Conservation (phyloP, 2,113 vertebrate species). For the Saguinus midas region DNA sequence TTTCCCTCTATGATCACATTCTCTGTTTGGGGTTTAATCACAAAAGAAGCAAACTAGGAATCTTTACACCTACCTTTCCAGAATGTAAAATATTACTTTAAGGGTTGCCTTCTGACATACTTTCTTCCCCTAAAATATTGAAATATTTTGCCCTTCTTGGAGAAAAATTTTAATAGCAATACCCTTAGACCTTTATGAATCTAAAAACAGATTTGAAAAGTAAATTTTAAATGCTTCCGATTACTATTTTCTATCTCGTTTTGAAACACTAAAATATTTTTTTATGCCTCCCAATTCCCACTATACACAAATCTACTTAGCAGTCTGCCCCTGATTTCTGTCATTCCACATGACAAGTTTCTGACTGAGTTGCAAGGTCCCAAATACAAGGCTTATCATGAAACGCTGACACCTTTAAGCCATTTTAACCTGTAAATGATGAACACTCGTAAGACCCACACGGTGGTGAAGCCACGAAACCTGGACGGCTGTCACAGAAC, state of each 20-base stretch:
- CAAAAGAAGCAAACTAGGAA: background rate
- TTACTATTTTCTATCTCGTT: background rate
- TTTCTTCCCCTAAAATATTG: background rate
- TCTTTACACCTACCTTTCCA: conserved; percentile 10
- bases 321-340: conserved; percentile 1
- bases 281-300: background rate
- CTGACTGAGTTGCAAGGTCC: conserved; percentile 81
- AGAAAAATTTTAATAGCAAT: background rate
- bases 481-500: background rate
- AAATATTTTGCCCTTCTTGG: background rate
- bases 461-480: background rate
- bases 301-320: background rate
- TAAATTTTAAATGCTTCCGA: background rate
- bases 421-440: conserved; percentile 10
- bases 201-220: background rate
- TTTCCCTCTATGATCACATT: rapidly evolving
- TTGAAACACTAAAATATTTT: background rate
- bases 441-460: background rate
- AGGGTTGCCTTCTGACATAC: background rate
- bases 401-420: conserved; percentile 67
- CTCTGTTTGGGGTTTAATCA: background rate
- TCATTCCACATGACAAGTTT: conserved; percentile 37
- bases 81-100: background rate
- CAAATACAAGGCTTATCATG: conserved; percentile 78
- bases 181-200: background rate